Percentiles rank a stretch among this genome's conserved stretches.
These are phyloP conservation scores for Trachelipus rathkii DNA, from an alignment of 1,140 invertebrate species.

Conservation along the genomic window DNA sequence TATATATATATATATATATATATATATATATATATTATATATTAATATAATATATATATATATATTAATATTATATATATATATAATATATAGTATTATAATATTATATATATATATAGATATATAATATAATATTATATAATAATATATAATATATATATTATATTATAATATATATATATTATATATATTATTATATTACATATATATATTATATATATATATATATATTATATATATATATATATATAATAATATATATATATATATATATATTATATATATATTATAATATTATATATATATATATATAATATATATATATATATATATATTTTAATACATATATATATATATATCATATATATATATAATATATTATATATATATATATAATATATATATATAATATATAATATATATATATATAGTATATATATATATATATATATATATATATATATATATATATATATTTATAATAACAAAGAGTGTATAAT, in stretches of 20 bases:
- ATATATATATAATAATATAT: constrained; percentile 15
- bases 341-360: too few species aligned
- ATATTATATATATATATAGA: background rate
- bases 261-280: constrained; percentile 13
- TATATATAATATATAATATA: background rate
- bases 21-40: background rate
- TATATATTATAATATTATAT: background rate
- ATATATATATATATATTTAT: background rate
- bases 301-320: background rate
- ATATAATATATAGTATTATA: background rate
- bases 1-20: background rate
- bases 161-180: background rate
- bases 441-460: background rate
- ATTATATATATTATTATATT: background rate
- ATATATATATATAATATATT: background rate
- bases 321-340: background rate
- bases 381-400: background rate
- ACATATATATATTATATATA: background rate
- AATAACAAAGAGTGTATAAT: background rate
- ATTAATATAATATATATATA: background rate
- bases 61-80: too few species aligned
- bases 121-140: background rate
- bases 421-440: background rate
- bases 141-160: background rate
- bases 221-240: too few species aligned